Evolutionary conservation across 2,888 invertebrate genomes (phyloP).

Genomic region (Chirona hameri): DNA sequence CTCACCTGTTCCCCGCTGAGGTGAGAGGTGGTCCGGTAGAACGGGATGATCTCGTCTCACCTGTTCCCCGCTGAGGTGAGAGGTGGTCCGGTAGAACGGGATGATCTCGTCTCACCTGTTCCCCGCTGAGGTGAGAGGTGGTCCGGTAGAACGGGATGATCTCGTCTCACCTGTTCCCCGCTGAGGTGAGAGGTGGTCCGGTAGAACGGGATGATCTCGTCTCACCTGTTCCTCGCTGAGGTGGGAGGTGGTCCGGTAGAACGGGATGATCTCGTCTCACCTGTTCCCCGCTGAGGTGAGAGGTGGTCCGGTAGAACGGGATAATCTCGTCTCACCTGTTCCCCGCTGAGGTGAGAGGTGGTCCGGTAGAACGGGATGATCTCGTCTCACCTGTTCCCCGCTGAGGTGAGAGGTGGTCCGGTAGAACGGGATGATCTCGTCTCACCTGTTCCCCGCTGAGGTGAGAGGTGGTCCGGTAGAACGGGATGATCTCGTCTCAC

Average conservation of each 20-base stretch:
- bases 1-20: slow-evolving; percentile 76
- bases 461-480: slow-evolving; percentile 76
- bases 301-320: slow-evolving; percentile 76
- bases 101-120: slow-evolving; percentile 83
- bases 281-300: slow-evolving; percentile 79
- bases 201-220: slow-evolving; percentile 81
- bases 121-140: slow-evolving; percentile 74
- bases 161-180: slow-evolving; percentile 75
- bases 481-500: slow-evolving; percentile 85
- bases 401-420: slow-evolving; percentile 79
- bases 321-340: slow-evolving; percentile 83
- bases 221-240: slow-evolving; percentile 76
- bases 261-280: slow-evolving; percentile 85
- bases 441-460: slow-evolving; percentile 76
- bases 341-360: slow-evolving; percentile 74
- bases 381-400: slow-evolving; percentile 75
- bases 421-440: slow-evolving; percentile 81
- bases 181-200: slow-evolving; percentile 79
- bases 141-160: slow-evolving; percentile 82
- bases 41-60: slow-evolving; percentile 85
- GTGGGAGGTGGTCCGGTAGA: slow-evolving; percentile 76
- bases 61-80: slow-evolving; percentile 79
- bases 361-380: slow-evolving; percentile 82
- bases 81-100: slow-evolving; percentile 76
- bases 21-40: slow-evolving; percentile 76